Conservation (phyloP, 2,888 invertebrate species). For the Cotesia congregata region DNA sequence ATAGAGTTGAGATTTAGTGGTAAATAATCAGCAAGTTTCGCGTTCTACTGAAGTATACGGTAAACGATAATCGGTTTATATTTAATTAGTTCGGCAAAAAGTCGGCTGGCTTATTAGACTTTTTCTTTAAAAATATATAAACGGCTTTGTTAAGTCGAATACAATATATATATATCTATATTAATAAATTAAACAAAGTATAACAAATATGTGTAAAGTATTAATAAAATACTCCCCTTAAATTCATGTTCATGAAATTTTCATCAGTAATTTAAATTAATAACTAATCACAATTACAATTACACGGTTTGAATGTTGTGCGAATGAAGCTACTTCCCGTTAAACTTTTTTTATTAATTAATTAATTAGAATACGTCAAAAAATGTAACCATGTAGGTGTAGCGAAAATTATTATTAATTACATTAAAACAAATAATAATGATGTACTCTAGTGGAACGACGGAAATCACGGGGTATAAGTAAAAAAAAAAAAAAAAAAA, state of each 20-base stretch:
- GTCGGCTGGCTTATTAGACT: no score
- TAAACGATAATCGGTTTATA: no score
- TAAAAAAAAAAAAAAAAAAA: conserved; percentile 35
- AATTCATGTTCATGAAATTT: no score
- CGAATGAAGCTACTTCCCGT: conserved; percentile 48
- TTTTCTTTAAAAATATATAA: no score
- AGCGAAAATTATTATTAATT: conserved; percentile 1
- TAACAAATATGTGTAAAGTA: background rate
- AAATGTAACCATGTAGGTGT: conserved; percentile 4
- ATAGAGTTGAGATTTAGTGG: no score
- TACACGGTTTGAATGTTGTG: conserved; percentile 49
- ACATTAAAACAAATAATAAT: conserved; percentile 24
- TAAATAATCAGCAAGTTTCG: no score
- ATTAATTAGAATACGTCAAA: background rate
- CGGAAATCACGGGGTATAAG: conserved; percentile 35
- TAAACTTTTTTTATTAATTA: background rate
- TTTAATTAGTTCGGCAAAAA: no score
- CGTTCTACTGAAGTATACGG: no score
- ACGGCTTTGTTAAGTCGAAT: no score
- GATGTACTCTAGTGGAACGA: conserved; percentile 36
- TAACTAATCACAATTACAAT: background rate
- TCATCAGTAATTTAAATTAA: background rate
- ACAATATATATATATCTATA: no score
- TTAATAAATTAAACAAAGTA: background rate
- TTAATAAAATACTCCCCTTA: background rate